Evolutionary conservation across 2,888 invertebrate genomes (phyloP).

Genomic region (Pollenia angustigena): DNA sequence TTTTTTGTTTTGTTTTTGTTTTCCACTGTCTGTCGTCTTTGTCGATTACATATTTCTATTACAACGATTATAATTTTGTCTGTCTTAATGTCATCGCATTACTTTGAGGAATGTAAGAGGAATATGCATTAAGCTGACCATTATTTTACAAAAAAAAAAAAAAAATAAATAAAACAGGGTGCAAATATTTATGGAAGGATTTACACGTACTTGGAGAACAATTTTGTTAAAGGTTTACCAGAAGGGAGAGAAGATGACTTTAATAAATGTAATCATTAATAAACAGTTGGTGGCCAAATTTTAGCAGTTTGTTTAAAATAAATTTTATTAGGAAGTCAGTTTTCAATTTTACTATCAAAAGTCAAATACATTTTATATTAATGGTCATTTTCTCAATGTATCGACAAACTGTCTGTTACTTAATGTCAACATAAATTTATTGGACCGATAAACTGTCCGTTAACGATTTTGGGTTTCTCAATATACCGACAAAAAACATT

Average conservation of each 20-base stretch:
- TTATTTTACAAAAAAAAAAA: slow-evolving; percentile 9
- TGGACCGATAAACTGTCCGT: no score
- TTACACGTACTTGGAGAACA: slow-evolving; percentile 26
- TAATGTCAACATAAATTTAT: no score
- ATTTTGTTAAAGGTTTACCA: background rate
- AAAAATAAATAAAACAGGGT: slow-evolving; percentile 23
- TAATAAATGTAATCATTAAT: background rate
- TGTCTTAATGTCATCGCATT: slow-evolving; percentile 49
- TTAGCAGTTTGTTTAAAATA: no score
- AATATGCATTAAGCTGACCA: slow-evolving; percentile 59
- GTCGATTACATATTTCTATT: slow-evolving; percentile 35
- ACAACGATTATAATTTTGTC: slow-evolving; percentile 45
- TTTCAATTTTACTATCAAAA: no score
- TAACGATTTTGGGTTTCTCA: no score
- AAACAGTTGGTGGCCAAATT: background rate
- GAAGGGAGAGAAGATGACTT: background rate
- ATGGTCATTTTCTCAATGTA: no score
- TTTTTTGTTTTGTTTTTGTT: background rate
- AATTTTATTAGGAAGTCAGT: no score
- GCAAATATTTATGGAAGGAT: slow-evolving; percentile 35
- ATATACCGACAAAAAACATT: no score
- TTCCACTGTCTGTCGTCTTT: background rate
- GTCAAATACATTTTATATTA: no score
- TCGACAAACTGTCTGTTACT: no score
- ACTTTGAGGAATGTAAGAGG: slow-evolving; percentile 13